Conservation (phyloP, 2,797 vertebrate genomes). For the Sebastiscus albofasciatus region DNA sequence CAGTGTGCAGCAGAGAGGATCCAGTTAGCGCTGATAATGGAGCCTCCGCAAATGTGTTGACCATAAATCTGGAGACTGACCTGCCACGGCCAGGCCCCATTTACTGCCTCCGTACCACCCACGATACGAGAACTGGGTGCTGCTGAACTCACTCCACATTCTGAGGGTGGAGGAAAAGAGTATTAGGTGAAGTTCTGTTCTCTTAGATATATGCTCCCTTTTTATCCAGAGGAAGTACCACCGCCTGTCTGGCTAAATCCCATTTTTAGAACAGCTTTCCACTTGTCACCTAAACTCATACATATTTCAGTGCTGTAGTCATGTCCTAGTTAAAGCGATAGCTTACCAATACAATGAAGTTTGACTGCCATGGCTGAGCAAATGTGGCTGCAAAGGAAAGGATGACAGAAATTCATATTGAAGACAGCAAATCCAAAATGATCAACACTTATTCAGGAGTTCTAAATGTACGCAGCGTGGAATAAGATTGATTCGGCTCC, state of each 20-base stretch:
- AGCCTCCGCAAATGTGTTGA: constrained; percentile 88
- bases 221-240: background rate
- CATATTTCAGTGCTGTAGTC: background rate
- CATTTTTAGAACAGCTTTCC: background rate
- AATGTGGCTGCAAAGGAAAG: constrained; percentile 69
- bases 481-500: background rate
- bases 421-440: background rate
- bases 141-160: constrained; percentile 51
- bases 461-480: background rate
- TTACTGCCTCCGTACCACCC: constrained; percentile 78
- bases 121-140: constrained; percentile 82
- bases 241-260: background rate
- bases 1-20: constrained; percentile 94
- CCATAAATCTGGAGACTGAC: constrained; percentile 87
- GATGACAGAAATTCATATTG: background rate
- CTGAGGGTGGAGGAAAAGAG: constrained; percentile 3
- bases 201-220: background rate
- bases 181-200: background rate
- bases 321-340: background rate
- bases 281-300: background rate
- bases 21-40: constrained; percentile 88
- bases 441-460: background rate
- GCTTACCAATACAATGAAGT: constrained; percentile 88
- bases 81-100: constrained; percentile 93
- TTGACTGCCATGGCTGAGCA: constrained; percentile 81